Conservation (phyloP, 2,113 vertebrate species). For the Psophia crepitans region DNA sequence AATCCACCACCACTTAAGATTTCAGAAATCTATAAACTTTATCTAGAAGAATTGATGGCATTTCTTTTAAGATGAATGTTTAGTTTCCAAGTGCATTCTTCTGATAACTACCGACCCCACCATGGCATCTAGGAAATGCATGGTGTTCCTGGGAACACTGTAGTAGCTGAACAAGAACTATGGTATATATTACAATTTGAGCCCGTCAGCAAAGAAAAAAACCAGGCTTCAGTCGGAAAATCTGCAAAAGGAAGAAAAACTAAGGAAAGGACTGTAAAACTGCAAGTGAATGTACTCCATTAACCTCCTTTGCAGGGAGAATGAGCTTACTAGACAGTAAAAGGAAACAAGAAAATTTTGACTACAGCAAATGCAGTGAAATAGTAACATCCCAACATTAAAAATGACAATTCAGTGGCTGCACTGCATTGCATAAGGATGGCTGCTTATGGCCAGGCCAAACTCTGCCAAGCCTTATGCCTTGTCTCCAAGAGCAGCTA, state of each 20-base stretch:
- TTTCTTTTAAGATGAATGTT: not conserved
- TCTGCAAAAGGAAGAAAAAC: not conserved
- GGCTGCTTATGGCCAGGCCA: not conserved
- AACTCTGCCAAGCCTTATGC: not conserved
- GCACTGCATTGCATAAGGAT: not conserved
- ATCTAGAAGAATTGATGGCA: not conserved
- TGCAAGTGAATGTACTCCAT: not conserved
- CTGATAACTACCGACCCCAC: not conserved
- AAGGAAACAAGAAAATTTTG: not conserved
- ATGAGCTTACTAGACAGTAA: not conserved
- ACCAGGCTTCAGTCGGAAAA: not conserved
- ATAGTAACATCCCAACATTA: not conserved
- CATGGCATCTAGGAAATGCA: not conserved
- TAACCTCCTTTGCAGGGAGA: not conserved
- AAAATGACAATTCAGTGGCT: not conserved
- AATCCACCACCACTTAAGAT: not conserved
- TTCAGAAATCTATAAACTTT: not conserved
- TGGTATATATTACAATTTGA: not conserved
- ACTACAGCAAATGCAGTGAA: not conserved
- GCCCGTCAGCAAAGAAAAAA: not conserved
- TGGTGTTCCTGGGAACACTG: not conserved
- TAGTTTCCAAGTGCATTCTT: not conserved
- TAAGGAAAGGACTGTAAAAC: not conserved
- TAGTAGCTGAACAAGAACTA: not conserved
- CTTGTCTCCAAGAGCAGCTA: not conserved